These are phyloP conservation scores for Drosophila tsacasi DNA, from an alignment of 1,140 invertebrate species.

Conservation along the genomic window DNA sequence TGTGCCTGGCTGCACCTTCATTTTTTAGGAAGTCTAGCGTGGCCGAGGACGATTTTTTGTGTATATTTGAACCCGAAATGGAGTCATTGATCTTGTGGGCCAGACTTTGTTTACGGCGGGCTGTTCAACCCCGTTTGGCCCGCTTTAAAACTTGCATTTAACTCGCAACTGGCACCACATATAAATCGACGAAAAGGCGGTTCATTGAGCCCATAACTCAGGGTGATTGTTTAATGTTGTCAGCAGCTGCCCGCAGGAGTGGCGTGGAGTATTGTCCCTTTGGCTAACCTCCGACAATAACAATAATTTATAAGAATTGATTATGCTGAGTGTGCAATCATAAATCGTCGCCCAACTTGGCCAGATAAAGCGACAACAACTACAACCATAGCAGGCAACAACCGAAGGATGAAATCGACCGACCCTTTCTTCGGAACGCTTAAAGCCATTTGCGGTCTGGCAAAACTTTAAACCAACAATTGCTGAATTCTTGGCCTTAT, in stretches of 20 bases:
- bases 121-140: conserved; percentile 10
- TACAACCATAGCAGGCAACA: conserved; percentile 1
- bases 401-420: conserved; percentile 1
- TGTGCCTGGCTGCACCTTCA: conserved; percentile 49
- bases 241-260: conserved; percentile 62
- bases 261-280: conserved; percentile 9
- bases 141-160: conserved; percentile 59
- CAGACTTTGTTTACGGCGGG: conserved; percentile 68
- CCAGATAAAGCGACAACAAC: conserved; percentile 61
- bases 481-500: conserved; percentile 24
- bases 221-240: conserved; percentile 77
- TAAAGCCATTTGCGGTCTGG: conserved; percentile 65
- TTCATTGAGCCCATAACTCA: conserved; percentile 71
- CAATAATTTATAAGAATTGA: conserved; percentile 83
- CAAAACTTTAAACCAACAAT: conserved; percentile 65
- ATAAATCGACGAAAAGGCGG: conserved; percentile 47
- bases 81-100: conserved; percentile 74
- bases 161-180: conserved; percentile 38
- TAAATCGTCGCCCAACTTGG: conserved; percentile 60
- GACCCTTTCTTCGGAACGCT: conserved; percentile 20
- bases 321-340: conserved; percentile 81
- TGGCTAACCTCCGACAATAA: conserved; percentile 69
- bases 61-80: conserved; percentile 66
- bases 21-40: conserved; percentile 41
- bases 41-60: conserved; percentile 55